phyloP scores from a whole-genome alignment of 2,797 vertebrate species.

The Cyclopterus lumpus region DNA sequence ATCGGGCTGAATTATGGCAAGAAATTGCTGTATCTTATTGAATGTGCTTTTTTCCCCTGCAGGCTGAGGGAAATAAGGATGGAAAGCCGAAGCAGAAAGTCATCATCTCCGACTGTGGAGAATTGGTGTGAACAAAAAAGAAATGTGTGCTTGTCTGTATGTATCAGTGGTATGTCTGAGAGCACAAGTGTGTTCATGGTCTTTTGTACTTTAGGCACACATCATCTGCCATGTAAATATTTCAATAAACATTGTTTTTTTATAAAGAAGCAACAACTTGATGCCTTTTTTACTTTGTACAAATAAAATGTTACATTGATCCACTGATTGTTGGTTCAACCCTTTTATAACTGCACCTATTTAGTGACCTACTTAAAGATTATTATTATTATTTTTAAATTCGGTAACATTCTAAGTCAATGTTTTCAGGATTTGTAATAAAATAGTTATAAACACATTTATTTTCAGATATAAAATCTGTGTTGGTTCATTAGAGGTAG shows the following conservation, averaged over 20 bases:
- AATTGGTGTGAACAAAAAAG: slow-evolving; percentile 82
- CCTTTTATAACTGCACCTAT: background rate
- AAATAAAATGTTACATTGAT: slow-evolving; percentile 4
- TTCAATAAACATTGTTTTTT: slow-evolving; percentile 78
- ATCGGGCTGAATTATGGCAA: background rate
- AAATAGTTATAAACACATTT: background rate
- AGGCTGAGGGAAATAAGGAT: slow-evolving; percentile 94
- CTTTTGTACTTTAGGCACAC: slow-evolving; percentile 39
- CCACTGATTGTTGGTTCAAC: background rate
- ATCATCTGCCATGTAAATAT: slow-evolving; percentile 83
- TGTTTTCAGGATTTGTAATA: background rate
- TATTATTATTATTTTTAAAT: background rate
- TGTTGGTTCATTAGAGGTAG: background rate
- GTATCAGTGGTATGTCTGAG: slow-evolving; percentile 18
- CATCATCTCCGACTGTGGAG: slow-evolving; percentile 95
- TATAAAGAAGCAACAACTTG: slow-evolving; percentile 41
- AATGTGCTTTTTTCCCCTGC: slow-evolving; percentile 27
- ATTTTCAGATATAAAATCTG: background rate
- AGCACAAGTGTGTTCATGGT: slow-evolving; percentile 18
- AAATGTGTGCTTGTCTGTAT: slow-evolving; percentile 5
- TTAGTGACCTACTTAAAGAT: background rate
- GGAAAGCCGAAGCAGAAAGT: slow-evolving; percentile 96
- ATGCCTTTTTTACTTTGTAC: slow-evolving; percentile 1
- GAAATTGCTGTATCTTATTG: background rate
- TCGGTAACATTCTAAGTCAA: background rate